phyloP scores from a whole-genome alignment of 2,797 vertebrate genomes.

The Discoglossus pictus region DNA sequence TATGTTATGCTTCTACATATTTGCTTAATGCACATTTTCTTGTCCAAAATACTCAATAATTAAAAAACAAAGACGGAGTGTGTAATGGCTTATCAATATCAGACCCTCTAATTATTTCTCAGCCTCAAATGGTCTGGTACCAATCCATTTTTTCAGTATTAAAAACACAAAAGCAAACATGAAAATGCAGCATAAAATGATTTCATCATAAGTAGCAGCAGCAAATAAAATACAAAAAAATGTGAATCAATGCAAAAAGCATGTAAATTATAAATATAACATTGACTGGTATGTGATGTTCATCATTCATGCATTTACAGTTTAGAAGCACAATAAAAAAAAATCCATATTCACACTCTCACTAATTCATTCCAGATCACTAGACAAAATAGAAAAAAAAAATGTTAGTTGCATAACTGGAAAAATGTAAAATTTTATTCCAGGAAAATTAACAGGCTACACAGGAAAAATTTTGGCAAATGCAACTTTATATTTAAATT shows the following conservation, averaged over 20 bases:
- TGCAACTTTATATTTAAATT: slow-evolving; percentile 99
- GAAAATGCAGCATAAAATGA: too few relatives aligned
- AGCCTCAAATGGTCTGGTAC: too few relatives aligned
- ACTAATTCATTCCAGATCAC: slow-evolving; percentile 73
- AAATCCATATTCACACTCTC: slow-evolving; percentile 66
- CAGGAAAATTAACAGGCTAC: slow-evolving; percentile 98
- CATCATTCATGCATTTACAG: slow-evolving; percentile 70
- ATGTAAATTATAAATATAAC: slow-evolving; percentile 66
- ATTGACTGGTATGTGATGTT: slow-evolving; percentile 66
- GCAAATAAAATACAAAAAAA: slow-evolving; percentile 64
- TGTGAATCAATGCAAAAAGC: slow-evolving; percentile 69
- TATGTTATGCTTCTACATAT: too few relatives aligned
- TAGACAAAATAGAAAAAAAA: slow-evolving; percentile 70
- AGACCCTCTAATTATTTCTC: too few relatives aligned
- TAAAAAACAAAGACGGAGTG: too few relatives aligned
- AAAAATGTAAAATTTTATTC: slow-evolving; percentile 98
- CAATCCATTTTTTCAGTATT: slow-evolving; percentile 4
- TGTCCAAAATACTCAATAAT: too few relatives aligned
- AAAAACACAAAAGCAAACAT: slow-evolving; percentile 14
- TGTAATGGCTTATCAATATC: too few relatives aligned
- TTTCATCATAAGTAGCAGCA: too few relatives aligned
- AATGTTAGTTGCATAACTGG: slow-evolving; percentile 66
- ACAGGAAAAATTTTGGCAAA: slow-evolving; percentile 99
- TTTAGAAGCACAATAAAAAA: slow-evolving; percentile 66
- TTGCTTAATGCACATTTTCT: too few relatives aligned